Evolutionary conservation across 2,888 invertebrate species (phyloP), one percentile per base, ranked within the genome.

Genomic region (Drosophila tanythrix): DNA sequence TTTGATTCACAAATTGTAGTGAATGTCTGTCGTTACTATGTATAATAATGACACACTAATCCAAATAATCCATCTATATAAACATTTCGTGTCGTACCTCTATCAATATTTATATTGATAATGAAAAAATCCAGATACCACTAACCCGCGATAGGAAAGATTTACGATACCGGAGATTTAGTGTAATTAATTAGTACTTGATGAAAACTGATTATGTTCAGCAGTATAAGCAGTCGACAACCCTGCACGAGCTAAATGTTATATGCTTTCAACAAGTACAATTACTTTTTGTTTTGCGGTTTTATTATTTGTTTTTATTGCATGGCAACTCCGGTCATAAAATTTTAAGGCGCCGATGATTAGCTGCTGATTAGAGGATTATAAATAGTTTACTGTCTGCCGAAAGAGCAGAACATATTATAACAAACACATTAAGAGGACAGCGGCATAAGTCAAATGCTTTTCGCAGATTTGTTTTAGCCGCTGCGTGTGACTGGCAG

Each of bases 381-480:
- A 70, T 81, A 81, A 76, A 72, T 61, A 53, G 33, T 79, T 73
- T 73, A 79, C 77, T 70, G 65, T 70, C 68, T 65, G 55, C 46
- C 58, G 8, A 70, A 65, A 74, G 63, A 64, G 33, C 29, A 55
- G 48, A 3, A 33, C 58, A 31, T 48, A 64, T 36, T 51, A 61
- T 36, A 57, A n/a, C 11, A 56, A 36, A 60, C 31, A 55, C 18
- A 2, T 40, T 15, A 8, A 21, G 48, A 11, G 36, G 56, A 58
- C 36, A 48, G 50, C 57, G 62, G 48, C 29, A 61, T 70, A 80
- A 83, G 80, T 83, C 75, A 87, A 84, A 78, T 84, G 78, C 74
- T 62, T 76, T 59, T 64, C 35, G 50, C 64, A 74, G 79, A 79
- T 79, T 79, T 74, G 56, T 50, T 53, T 57, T 61, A 55, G 61